A percentile compares a stretch with the other conserved stretches of the same genome.
These are phyloP conservation scores for Cheiracanthium punctorium DNA, from an alignment of 2,888 invertebrate genomes.

Conservation along the genomic window DNA sequence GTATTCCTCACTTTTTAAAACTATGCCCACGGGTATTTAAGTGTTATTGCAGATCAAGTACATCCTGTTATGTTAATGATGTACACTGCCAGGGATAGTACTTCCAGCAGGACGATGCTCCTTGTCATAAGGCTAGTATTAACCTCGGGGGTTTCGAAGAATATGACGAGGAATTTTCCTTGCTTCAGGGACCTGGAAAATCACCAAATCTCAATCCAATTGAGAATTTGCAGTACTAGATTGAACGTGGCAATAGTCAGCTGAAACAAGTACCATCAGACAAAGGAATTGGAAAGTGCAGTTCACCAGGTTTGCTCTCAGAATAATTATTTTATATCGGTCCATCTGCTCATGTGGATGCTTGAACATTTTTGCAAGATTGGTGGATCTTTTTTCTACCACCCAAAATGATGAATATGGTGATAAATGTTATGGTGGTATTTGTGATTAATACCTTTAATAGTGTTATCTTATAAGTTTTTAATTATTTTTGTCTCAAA, in stretches of 20 bases:
- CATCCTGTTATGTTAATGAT: neutral
- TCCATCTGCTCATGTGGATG: too few relatives aligned
- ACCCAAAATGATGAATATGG: too few relatives aligned
- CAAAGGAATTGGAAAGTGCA: neutral
- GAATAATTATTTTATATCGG: too few relatives aligned
- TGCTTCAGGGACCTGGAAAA: neutral
- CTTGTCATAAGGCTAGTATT: neutral
- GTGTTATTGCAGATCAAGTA: neutral
- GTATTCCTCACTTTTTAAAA: too few relatives aligned
- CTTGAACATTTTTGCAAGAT: too few relatives aligned
- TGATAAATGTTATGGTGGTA: too few relatives aligned
- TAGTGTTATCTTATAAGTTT: too few relatives aligned
- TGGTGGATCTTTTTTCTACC: too few relatives aligned
- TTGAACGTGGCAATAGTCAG: neutral
- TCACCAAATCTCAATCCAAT: neutral
- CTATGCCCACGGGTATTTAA: neutral
- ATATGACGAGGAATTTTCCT: neutral
- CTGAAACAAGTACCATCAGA: neutral
- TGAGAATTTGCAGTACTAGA: neutral
- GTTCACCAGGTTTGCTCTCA: neutral
- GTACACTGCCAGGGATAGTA: neutral
- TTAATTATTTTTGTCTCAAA: too few relatives aligned
- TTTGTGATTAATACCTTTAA: too few relatives aligned
- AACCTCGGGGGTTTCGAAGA: neutral
- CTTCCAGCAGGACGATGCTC: neutral